Evolutionary conservation across 1,140 invertebrate genomes (phyloP).

Genomic region (Hyles euphorbiae): DNA sequence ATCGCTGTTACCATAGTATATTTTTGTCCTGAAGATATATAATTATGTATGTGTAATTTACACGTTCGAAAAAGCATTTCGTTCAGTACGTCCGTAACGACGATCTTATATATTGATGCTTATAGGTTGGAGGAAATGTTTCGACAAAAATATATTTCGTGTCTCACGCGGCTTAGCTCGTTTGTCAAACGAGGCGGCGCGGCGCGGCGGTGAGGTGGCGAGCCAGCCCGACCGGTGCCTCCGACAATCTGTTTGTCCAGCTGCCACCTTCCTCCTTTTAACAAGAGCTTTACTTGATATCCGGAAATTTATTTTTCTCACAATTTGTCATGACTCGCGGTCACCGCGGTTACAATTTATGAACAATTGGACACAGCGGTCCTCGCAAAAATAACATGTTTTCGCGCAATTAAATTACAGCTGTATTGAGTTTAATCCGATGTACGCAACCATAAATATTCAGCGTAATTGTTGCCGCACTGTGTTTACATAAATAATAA

Average conservation of each 20-base stretch:
- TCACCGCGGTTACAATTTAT: slow-evolving; percentile 19
- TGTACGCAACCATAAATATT: neutral
- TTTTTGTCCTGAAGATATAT: too few relatives aligned
- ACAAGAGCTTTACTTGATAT: slow-evolving; percentile 59
- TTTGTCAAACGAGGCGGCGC: slow-evolving; percentile 42
- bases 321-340: slow-evolving; percentile 32
- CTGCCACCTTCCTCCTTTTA: slow-evolving; percentile 60
- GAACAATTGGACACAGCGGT: slow-evolving; percentile 7
- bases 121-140: slow-evolving; percentile 16
- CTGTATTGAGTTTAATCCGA: neutral
- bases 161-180: slow-evolving; percentile 38
- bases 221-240: slow-evolving; percentile 18
- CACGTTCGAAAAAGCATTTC: too few relatives aligned
- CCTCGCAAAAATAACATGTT: slow-evolving; percentile 7
- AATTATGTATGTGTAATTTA: too few relatives aligned
- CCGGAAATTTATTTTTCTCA: slow-evolving; percentile 47
- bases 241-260: slow-evolving; percentile 60
- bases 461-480: too few relatives aligned
- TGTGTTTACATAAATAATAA: too few relatives aligned
- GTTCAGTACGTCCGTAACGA: too few relatives aligned
- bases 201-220: slow-evolving; percentile 11
- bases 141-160: slow-evolving; percentile 46
- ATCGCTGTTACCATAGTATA: too few relatives aligned
- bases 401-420: slow-evolving; percentile 9
- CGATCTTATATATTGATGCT: neutral